Conservation (phyloP, 2,888 invertebrate species). For the Tipula confusa region DNA sequence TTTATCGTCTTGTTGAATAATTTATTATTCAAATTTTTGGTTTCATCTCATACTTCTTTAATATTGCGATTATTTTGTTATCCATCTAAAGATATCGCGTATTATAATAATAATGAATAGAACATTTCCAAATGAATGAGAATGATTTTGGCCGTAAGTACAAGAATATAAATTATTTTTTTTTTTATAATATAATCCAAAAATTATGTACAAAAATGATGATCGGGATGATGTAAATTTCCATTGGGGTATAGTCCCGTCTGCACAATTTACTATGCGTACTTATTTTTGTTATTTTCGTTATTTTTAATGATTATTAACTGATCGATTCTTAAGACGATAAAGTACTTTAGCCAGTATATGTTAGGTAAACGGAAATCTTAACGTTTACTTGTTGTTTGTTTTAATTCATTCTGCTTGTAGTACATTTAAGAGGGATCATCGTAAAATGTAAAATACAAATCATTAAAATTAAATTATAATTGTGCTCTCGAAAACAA, state of each 20-base stretch:
- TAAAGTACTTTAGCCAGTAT: too few species aligned
- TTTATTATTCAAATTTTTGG: neutral
- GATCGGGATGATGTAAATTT: neutral
- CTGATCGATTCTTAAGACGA: neutral
- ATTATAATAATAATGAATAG: neutral
- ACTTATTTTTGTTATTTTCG: neutral
- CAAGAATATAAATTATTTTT: neutral
- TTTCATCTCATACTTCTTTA: neutral
- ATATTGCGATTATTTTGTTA: neutral
- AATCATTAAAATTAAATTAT: neutral
- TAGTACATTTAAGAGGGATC: neutral
- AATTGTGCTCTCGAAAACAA: neutral
- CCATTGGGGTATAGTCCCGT: neutral
- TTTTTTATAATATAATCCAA: neutral
- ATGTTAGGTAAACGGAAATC: too few species aligned
- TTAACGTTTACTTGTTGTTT: neutral
- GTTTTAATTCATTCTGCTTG: neutral
- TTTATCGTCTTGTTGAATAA: neutral
- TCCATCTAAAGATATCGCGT: neutral
- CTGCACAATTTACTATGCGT: neutral
- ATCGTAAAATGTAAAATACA: neutral
- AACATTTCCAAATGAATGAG: neutral
- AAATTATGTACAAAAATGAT: neutral
- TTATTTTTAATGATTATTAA: too few species aligned
- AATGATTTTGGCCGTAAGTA: neutral